Percentiles rank a stretch among this genome's conserved stretches.
phyloP scores from a whole-genome alignment of 1,140 invertebrate genomes.

The Hydropsyche tenuis region DNA sequence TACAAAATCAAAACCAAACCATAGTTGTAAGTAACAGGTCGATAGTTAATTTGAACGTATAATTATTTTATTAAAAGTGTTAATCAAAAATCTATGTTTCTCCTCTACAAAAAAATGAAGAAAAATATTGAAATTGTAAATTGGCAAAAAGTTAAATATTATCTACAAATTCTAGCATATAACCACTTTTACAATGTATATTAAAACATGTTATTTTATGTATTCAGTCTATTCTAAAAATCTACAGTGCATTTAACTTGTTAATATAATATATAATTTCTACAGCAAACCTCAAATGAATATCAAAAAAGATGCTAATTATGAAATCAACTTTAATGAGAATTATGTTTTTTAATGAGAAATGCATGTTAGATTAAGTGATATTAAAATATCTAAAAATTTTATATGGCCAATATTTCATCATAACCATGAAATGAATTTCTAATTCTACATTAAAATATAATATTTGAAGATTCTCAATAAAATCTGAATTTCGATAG shows the following conservation, averaged over 20 bases:
- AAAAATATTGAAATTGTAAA: conserved; percentile 46
- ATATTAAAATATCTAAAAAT: too few relatives aligned
- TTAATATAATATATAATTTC: conserved; percentile 15
- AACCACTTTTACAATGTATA: not conserved
- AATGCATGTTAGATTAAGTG: too few relatives aligned
- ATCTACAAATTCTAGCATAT: conserved; percentile 8
- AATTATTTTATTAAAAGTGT: too few relatives aligned
- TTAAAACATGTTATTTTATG: not conserved
- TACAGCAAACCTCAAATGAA: conserved; percentile 24
- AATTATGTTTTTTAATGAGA: too few relatives aligned
- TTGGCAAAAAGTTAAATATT: not conserved
- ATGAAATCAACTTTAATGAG: not conserved
- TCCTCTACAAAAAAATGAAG: conserved; percentile 58
- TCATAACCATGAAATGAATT: too few relatives aligned
- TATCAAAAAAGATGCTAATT: not conserved
- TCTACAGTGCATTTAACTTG: conserved; percentile 8
- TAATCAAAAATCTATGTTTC: conserved; percentile 44
- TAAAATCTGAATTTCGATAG: too few relatives aligned
- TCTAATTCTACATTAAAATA: too few relatives aligned
- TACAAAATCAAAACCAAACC: too few relatives aligned
- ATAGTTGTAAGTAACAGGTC: too few relatives aligned
- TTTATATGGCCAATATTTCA: too few relatives aligned
- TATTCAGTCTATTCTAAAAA: conserved; percentile 4
- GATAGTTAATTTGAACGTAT: too few relatives aligned
- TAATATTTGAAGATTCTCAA: too few relatives aligned